Base-by-base conservation (phyloP, 2,797 vertebrate genomes). In the Spinibarbus caldwelli region DNA sequence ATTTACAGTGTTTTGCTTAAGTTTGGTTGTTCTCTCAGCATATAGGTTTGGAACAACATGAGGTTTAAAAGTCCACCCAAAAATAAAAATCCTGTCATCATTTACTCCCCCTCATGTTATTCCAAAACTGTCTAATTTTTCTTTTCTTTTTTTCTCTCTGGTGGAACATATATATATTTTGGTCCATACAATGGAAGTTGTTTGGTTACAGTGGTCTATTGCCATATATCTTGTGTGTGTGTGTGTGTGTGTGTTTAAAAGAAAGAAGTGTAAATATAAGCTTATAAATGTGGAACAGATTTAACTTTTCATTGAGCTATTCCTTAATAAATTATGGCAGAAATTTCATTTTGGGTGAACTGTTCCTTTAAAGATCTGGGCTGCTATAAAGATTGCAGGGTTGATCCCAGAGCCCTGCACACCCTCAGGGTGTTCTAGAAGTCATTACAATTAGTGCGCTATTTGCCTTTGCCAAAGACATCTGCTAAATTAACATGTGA, bases 401-500 rank as follows among this genome's bases (percentile, higher is more conserved):
- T 29, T 72, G 14, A 71, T 8, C 68, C 38, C 41, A 26, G 36
- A 78, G 14, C 7, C 23, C 15, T 43, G n/a, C 6, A 19, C 49
- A 57, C 31, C 76, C 36, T 62, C 36, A 43, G 36, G 52, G 34
- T n/a, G 6, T 5, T 59, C 34, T 36, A 57, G 54, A 78, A 26
- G 1, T 10, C 54, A 62, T 34, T 62, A 54, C 54, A 62, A 59
- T 41, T 29, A 62, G 36, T 62, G 34, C 12, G 41, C 36, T 78
- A 8, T 57, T 36, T 76, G 19, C 29, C 34, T 59, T 41, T 59
- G n/a, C 23, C 76, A 43, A 38, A 62, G n/a, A 59, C 76, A 29
- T 78, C 36, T 29, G 76, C 14, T 78, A 59, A 19, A 59, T 78
- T 6, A 62, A 62, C 76, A 78, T 43, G 76, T 62, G 10, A 17